Evolutionary conservation across 1,140 invertebrate species (phyloP).

Genomic region (Trachymyrmex septentrionalis): DNA sequence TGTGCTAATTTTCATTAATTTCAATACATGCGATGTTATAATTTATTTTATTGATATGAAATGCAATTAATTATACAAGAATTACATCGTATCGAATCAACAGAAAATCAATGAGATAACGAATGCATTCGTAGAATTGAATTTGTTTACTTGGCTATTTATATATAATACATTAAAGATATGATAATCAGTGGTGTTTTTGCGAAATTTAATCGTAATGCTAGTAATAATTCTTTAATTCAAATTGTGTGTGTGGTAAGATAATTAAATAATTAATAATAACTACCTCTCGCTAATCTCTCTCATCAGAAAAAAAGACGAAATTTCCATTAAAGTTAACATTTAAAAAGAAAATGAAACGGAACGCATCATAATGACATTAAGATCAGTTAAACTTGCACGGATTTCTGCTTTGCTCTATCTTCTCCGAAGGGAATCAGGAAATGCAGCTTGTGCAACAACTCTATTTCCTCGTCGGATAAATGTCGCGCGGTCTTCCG

Average conservation of each 20-base stretch:
- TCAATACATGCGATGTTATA: not conserved
- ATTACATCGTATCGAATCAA: not conserved
- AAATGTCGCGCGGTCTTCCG: constrained; percentile 49
- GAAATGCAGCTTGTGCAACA: constrained; percentile 62
- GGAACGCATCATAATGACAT: constrained; percentile 2
- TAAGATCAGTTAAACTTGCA: not conserved
- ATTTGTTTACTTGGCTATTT: not conserved
- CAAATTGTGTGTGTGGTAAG: not conserved
- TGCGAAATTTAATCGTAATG: not conserved
- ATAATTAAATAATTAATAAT: constrained; percentile 15
- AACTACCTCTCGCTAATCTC: not conserved
- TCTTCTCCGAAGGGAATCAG: constrained; percentile 14
- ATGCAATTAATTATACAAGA: not conserved
- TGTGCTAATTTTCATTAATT: not conserved
- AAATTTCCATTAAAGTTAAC: constrained; percentile 7
- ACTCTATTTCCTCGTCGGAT: constrained; percentile 54
- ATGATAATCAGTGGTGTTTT: not conserved
- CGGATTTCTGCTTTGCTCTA: constrained; percentile 17
- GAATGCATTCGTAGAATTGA: not conserved
- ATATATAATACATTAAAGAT: not conserved
- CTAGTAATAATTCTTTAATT: not conserved
- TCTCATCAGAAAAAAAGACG: not conserved
- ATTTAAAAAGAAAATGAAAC: not conserved
- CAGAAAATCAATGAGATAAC: not conserved
- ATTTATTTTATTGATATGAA: not conserved